Evolutionary conservation across 2,113 vertebrate genomes (phyloP), one percentile per base, ranked within the genome.

Genomic region (Gavia stellata): DNA sequence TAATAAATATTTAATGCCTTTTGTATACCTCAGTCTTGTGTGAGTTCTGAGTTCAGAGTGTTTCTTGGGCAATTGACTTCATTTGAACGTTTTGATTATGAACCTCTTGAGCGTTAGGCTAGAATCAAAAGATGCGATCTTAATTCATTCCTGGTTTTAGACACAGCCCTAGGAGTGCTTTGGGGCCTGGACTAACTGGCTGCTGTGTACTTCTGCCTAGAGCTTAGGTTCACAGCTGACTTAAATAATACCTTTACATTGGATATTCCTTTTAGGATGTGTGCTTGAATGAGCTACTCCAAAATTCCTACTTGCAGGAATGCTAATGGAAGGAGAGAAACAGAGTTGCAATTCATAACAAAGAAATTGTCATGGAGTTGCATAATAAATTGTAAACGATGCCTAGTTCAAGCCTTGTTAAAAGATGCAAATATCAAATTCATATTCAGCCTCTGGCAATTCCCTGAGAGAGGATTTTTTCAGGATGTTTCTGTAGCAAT

Each of bases 1-100:
- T 83, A 97, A 97, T 96, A 97, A 94, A 96, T 87, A 86, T 88
- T 56, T 73, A 38, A 70, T 71, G 10, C 19, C 10, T 88, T 96
- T 93, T 92, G 10, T 93, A 93, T 31, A 40, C 15, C 19, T 77
- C 14, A 12, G 6, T 42, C 90, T 63, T 75, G 56, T 65, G 13
- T 59, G 68, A 71, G 34, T 66, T 81, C 45, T 73, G 61, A 45
- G 56, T 74, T 77, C 18, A 65, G 62, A n/a, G 29, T 44, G 36
- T 28, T 66, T 89, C 50, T 56, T 62, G 36, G 29, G 13, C 45
- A 78, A 47, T 10, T 75, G 23, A n/a, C 45, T 89, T 82, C 6
- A 29, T 38, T 42, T 36, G 36, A 61, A 52, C 28, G 9, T 56
- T 86, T 86, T 50, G 17, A 26, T 42, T 61, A 33, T 42, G 24